These are phyloP conservation scores for Bibio marci DNA, from an alignment of 2,888 invertebrate species.

Conservation along the genomic window DNA sequence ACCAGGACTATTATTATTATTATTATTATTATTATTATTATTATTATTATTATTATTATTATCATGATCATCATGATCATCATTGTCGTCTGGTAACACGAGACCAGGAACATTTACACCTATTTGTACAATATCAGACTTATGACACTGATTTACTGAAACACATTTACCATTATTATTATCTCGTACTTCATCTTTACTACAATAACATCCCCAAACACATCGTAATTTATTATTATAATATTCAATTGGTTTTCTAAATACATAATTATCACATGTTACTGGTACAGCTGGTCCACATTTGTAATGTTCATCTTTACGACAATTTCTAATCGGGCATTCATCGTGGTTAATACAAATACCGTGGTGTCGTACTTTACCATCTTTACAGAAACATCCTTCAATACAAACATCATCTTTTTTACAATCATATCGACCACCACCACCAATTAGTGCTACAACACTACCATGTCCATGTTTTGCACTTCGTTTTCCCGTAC, in stretches of 20 bases:
- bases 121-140: background rate
- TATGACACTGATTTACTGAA: background rate
- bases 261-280: conserved; percentile 1
- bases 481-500: too few relatives aligned
- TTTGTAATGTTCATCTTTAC: background rate
- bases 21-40: too few relatives aligned
- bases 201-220: conserved; percentile 2
- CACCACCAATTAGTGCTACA: too few relatives aligned
- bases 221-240: background rate
- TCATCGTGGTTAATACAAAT: too few relatives aligned
- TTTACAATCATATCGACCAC: background rate
- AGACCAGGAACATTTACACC: too few relatives aligned
- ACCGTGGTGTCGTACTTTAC: background rate
- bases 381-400: conserved; percentile 1
- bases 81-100: too few relatives aligned
- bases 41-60: too few relatives aligned
- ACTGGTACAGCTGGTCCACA: conserved; percentile 2
- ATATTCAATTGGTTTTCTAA: too few relatives aligned
- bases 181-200: background rate
- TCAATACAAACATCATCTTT: background rate
- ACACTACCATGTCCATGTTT: background rate
- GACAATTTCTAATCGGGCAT: too few relatives aligned
- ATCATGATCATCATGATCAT: too few relatives aligned
- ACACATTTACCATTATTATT: conserved; percentile 2
- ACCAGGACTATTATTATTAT: too few relatives aligned